These are phyloP conservation scores for Geococcyx californianus DNA, from an alignment of 2,113 vertebrate species.

Conservation along the genomic window DNA sequence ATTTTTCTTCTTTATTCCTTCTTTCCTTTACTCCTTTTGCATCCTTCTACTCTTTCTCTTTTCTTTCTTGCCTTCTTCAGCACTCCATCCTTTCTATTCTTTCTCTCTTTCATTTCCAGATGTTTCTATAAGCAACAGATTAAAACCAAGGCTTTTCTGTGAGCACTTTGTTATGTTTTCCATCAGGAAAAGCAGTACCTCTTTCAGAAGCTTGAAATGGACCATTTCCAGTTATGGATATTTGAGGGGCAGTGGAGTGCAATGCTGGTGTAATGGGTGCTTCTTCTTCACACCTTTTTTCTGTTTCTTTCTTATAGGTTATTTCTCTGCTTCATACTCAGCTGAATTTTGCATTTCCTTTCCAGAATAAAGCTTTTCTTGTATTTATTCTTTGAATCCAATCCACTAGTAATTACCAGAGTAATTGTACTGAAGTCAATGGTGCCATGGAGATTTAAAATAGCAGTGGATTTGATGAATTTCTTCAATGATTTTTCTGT, in stretches of 20 bases:
- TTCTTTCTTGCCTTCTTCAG: not conserved
- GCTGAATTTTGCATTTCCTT: not conserved
- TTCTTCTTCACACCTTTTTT: not conserved
- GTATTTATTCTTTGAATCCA: not conserved
- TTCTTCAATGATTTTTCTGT: not conserved
- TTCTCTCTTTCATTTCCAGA: not conserved
- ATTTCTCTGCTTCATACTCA: not conserved
- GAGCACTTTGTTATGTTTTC: not conserved
- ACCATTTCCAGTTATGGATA: not conserved
- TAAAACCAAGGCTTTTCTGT: not conserved
- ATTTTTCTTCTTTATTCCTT: not conserved
- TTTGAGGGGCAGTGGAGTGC: not conserved
- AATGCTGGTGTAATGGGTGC: not conserved
- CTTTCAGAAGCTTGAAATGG: not conserved
- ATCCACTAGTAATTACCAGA: not conserved
- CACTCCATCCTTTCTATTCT: not conserved
- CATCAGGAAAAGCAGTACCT: not conserved
- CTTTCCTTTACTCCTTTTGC: not conserved
- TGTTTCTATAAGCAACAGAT: not conserved
- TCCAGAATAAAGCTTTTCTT: conserved; percentile 8
- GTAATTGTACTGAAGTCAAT: not conserved
- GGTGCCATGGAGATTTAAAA: not conserved
- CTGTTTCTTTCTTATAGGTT: not conserved
- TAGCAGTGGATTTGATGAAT: not conserved
- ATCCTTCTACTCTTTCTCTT: not conserved